Percentiles rank a stretch among this genome's conserved stretches.
phyloP scores from a whole-genome alignment of 2,888 invertebrate species.

The Gymnosoma rotundatum region DNA sequence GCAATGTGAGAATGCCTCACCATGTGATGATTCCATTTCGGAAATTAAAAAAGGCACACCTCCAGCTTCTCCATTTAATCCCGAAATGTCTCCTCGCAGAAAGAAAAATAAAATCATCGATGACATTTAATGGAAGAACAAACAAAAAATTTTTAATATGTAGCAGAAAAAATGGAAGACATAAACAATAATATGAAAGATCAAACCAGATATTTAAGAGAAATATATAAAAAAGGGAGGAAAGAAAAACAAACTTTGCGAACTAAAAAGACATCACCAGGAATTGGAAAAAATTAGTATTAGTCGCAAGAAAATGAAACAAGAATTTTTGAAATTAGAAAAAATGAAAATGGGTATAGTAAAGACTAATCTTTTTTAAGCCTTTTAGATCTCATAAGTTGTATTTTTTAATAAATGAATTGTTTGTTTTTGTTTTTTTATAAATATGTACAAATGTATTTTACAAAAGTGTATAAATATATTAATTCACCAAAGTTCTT shows the following conservation, averaged over 20 bases:
- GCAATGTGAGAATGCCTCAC: too few species aligned
- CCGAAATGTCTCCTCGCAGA: too few species aligned
- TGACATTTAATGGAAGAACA: too few species aligned
- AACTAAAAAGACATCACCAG: constrained; percentile 29
- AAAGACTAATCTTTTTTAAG: neutral
- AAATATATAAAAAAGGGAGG: too few species aligned
- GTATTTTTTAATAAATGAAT: neutral
- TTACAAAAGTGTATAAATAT: neutral
- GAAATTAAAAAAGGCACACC: too few species aligned
- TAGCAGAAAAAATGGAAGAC: too few species aligned
- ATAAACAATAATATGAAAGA: too few species aligned
- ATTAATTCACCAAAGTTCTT: constrained; percentile 12
- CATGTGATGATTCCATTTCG: too few species aligned
- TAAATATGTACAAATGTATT: neutral
- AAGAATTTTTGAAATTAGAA: constrained; percentile 38
- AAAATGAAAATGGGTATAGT: constrained; percentile 25
- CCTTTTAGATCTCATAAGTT: neutral
- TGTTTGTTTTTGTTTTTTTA: neutral
- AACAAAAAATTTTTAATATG: too few species aligned
- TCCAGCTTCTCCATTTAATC: too few species aligned
- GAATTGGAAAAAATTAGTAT: constrained; percentile 27
- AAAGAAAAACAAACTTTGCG: constrained; percentile 27
- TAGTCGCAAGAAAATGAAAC: constrained; percentile 33
- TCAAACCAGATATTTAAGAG: too few species aligned
- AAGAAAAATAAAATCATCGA: too few species aligned